Conservation (phyloP, 2,888 invertebrate species). For the Tinea trinotella region DNA sequence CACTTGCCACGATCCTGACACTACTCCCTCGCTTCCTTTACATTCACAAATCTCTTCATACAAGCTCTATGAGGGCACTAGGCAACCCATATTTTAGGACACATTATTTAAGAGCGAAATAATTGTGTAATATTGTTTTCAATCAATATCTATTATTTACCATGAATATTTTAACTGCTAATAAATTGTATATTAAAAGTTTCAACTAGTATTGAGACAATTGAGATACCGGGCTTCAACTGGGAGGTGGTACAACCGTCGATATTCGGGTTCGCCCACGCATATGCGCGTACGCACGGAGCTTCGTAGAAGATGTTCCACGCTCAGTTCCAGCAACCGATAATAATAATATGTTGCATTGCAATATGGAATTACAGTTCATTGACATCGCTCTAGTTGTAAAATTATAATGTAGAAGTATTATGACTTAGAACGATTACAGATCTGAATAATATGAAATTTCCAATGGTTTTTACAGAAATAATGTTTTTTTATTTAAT, state of each 20-base stretch:
- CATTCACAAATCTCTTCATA: too few species aligned
- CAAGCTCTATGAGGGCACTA: too few species aligned
- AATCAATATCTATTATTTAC: not conserved
- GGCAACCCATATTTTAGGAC: too few species aligned
- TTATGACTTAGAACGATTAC: too few species aligned
- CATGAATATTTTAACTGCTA: not conserved
- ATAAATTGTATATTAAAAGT: not conserved
- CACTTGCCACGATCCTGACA: too few species aligned
- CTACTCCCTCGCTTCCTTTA: too few species aligned
- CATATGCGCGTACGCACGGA: conserved; percentile 6
- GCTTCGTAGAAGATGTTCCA: not conserved
- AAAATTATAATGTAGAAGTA: not conserved
- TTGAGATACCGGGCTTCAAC: not conserved
- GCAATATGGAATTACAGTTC: conserved; percentile 10
- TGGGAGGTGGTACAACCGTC: not conserved
- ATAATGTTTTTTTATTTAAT: too few species aligned
- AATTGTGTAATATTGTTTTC: too few species aligned
- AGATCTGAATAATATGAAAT: too few species aligned
- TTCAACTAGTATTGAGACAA: too few species aligned
- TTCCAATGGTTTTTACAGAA: too few species aligned
- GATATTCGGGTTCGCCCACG: conserved; percentile 14
- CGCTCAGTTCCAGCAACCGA: not conserved
- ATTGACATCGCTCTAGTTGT: not conserved
- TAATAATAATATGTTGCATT: not conserved
- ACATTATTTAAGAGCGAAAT: too few species aligned